A percentile compares a stretch with the other conserved stretches of the same genome.
Conservation (phyloP, 1,140 invertebrate genomes). For the Drosophila orena region DNA sequence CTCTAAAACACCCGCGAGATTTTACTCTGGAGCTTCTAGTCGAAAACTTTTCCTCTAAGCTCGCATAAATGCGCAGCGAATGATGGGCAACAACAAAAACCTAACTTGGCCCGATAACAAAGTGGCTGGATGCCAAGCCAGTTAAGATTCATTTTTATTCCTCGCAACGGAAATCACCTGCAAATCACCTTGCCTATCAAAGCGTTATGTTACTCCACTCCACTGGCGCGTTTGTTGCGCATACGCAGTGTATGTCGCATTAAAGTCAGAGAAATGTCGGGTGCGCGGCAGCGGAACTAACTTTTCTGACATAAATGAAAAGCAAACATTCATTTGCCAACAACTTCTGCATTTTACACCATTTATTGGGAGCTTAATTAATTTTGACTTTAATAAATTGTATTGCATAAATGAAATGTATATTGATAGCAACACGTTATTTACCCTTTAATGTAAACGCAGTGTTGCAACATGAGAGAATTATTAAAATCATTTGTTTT, state of each 20-base stretch:
- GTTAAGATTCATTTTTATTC: slow-evolving; percentile 1
- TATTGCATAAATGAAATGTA: background rate
- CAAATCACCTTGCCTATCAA: background rate
- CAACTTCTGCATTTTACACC: background rate
- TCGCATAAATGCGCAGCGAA: slow-evolving; percentile 37
- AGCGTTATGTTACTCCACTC: background rate
- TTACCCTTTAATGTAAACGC: too few relatives aligned
- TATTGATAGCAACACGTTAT: background rate
- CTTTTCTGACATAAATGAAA: slow-evolving; percentile 13
- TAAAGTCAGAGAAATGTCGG: slow-evolving; percentile 22
- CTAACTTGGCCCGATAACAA: slow-evolving; percentile 10
- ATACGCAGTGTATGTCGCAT: slow-evolving; percentile 32
- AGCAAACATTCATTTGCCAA: slow-evolving; percentile 15
- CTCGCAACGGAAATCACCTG: background rate
- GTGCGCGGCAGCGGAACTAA: slow-evolving; percentile 11
- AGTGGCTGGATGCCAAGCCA: slow-evolving; percentile 14
- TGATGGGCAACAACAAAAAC: slow-evolving; percentile 19
- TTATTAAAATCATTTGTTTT: too few relatives aligned
- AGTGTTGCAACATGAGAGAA: too few relatives aligned
- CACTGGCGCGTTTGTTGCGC: slow-evolving; percentile 15
- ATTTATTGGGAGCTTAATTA: too few relatives aligned
- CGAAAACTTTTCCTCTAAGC: slow-evolving; percentile 34
- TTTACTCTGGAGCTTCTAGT: slow-evolving; percentile 12
- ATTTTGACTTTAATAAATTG: background rate
- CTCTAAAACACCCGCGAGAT: background rate